phyloP scores from a whole-genome alignment of 2,113 vertebrate genomes.

The Ophiodon elongatus region DNA sequence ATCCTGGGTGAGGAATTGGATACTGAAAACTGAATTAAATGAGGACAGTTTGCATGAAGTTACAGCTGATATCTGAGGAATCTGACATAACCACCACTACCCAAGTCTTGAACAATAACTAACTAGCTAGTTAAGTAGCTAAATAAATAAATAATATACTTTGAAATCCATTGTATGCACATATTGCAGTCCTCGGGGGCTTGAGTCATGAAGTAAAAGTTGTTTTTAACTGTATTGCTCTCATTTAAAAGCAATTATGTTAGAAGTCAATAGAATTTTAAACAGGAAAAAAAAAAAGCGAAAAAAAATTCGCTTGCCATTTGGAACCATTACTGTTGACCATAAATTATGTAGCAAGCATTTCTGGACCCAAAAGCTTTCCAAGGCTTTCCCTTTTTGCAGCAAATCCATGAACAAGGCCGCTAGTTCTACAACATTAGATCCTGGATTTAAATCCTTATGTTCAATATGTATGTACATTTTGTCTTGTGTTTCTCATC shows the following conservation, averaged over 20 bases:
- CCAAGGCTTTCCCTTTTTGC: neutral
- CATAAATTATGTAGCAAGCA: neutral
- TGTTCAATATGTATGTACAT: neutral
- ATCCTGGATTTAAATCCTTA: neutral
- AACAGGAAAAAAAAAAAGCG: neutral
- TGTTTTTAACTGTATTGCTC: neutral
- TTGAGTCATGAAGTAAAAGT: neutral
- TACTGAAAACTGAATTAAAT: neutral
- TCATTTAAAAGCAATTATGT: neutral
- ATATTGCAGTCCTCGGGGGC: neutral
- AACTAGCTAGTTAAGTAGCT: neutral
- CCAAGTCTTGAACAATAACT: neutral
- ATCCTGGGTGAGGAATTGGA: constrained; percentile 10
- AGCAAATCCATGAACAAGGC: neutral
- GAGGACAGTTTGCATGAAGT: neutral
- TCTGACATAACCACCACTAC: neutral
- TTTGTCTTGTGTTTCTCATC: neutral
- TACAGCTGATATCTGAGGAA: neutral
- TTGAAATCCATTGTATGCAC: neutral
- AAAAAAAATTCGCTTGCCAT: neutral
- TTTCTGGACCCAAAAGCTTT: neutral
- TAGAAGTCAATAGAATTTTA: neutral
- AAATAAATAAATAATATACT: neutral
- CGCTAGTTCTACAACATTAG: neutral
- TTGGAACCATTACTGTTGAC: neutral